These are phyloP conservation scores for Agrenia bidenticulata DNA, from an alignment of 2,888 invertebrate species.

Conservation along the genomic window DNA sequence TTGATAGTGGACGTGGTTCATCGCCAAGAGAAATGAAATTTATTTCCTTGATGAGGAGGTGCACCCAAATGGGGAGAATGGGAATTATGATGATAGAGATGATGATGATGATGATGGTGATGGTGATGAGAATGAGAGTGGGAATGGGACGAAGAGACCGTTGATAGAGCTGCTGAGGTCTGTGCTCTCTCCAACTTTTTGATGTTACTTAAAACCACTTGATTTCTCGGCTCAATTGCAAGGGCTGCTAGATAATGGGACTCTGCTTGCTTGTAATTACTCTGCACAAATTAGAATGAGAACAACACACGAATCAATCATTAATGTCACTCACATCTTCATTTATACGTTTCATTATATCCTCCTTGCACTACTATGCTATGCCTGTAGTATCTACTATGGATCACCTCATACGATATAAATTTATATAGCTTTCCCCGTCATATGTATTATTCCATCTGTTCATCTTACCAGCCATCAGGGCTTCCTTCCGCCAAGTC, in stretches of 20 bases:
- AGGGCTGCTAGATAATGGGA: slow-evolving; percentile 44
- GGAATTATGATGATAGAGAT: slow-evolving; percentile 5
- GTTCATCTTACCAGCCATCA: too few relatives aligned
- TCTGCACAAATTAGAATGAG: slow-evolving; percentile 26
- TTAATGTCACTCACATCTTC: slow-evolving; percentile 10
- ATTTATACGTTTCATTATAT: neutral
- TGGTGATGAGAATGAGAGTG: neutral
- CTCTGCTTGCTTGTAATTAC: slow-evolving; percentile 41
- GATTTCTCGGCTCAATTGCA: slow-evolving; percentile 44
- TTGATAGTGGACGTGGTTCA: neutral
- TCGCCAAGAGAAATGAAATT: slow-evolving; percentile 20
- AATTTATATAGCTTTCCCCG: too few relatives aligned
- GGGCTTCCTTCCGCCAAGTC: too few relatives aligned
- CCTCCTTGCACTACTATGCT: too few relatives aligned
- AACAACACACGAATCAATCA: slow-evolving; percentile 16
- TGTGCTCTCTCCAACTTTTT: slow-evolving; percentile 40
- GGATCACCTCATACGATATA: too few relatives aligned
- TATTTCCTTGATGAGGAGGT: slow-evolving; percentile 8
- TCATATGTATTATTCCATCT: too few relatives aligned
- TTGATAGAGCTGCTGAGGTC: slow-evolving; percentile 1
- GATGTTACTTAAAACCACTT: slow-evolving; percentile 43
- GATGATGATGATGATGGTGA: slow-evolving; percentile 5
- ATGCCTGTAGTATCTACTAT: too few relatives aligned
- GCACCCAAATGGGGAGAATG: neutral
- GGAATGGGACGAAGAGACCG: slow-evolving; percentile 4